Evolutionary conservation across 1,140 invertebrate genomes (phyloP).

Genomic region (Adelges cooleyi): DNA sequence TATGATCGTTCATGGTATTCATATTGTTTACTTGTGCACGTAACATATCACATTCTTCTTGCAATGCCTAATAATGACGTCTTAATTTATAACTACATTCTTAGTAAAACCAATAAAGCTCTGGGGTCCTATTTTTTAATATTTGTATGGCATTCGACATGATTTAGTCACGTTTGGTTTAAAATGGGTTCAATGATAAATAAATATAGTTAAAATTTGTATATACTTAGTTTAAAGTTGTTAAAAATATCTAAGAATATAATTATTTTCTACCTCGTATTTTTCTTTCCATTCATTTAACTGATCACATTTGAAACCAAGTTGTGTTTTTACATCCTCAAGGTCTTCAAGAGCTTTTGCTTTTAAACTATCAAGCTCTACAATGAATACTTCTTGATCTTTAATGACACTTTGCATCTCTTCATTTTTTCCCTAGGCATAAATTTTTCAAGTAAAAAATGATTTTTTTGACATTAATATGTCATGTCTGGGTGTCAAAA

Average conservation of each 20-base stretch:
- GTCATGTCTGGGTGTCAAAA: too few relatives aligned
- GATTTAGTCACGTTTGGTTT: too few relatives aligned
- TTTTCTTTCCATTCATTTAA: conserved; percentile 27
- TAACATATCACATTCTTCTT: conserved; percentile 25
- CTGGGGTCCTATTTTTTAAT: too few relatives aligned
- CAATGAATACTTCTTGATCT: not conserved
- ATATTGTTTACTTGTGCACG: conserved; percentile 18
- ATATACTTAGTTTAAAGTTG: not conserved
- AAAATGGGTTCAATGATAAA: too few relatives aligned
- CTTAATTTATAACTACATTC: too few relatives aligned
- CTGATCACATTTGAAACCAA: conserved; percentile 12
- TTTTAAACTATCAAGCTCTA: not conserved
- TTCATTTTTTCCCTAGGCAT: not conserved
- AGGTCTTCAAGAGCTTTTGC: not conserved
- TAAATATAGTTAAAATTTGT: not conserved
- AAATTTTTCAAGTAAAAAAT: too few relatives aligned
- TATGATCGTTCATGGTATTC: conserved; percentile 3
- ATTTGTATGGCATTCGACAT: too few relatives aligned
- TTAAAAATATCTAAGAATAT: not conserved
- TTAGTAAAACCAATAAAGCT: too few relatives aligned
- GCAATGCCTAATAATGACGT: conserved; percentile 2
- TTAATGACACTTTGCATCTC: conserved; percentile 17
- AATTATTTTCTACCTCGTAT: conserved; percentile 16
- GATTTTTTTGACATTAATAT: too few relatives aligned
- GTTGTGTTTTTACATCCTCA: not conserved